Base-by-base conservation (phyloP, 2,888 invertebrate species). In the Oligia strigilis region DNA sequence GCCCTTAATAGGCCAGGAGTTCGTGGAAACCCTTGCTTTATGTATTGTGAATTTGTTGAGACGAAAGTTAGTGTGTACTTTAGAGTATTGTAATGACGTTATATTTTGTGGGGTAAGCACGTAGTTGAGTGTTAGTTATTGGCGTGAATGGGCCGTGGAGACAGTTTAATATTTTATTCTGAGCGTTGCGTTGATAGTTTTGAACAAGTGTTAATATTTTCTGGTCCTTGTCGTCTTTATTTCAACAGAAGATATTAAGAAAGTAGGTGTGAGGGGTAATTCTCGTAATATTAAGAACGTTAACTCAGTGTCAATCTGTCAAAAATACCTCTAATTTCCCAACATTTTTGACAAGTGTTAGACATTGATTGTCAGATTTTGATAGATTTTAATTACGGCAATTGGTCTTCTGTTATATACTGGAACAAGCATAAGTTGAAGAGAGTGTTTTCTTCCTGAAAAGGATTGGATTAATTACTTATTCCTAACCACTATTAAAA, bases 21-120 rank as follows among this genome's bases (percentile, higher is more conserved):
- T 91, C 89, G 81, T 88, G 87, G 85, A 78, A 84, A 87, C 84
- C 85, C 84, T 82, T 77, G 60, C 80, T 75, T 81, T 77, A 75
- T 76, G 78, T 71, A 79, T 83, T 84, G 79, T 78, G n/a, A 73
- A 85, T 87, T 85, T 80, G 76, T 84, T 75, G 2, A 13, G 69
- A 66, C 4, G 52, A 71, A 75, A 72, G 67, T 81, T 76, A 76
- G 5, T 62, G 55, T 76, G 73, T 74, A 67, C 52, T 83, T 83
- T 17, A 55, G 13, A 64, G 49, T 67, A 80, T 85, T n/a, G 19
- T 75, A 80, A 72, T 23, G 65, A 23, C 23, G 46, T n/a, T 69
- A 52, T 87, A 84, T 74, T 55, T 79, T 74, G 64, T 64, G 49
- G 65, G 40, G 60, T 83, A 70, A 70, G 78, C 83, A 81, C 78